These are phyloP conservation scores for Caenorhabditis angaria DNA, from an alignment of 2,888 invertebrate genomes.

Conservation along the genomic window DNA sequence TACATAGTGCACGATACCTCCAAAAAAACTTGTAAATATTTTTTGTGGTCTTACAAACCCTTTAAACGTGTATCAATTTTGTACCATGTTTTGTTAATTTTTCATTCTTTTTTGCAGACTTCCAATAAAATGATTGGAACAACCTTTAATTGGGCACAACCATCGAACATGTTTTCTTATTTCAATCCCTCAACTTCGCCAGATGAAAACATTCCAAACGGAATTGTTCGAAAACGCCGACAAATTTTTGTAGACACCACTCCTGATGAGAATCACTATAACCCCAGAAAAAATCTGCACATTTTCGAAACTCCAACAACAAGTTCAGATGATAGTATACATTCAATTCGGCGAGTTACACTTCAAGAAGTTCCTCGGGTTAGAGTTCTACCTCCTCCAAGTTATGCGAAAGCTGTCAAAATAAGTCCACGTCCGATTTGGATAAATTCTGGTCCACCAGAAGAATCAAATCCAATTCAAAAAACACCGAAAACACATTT, in stretches of 20 bases:
- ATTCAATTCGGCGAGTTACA: no score
- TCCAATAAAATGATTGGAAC: constrained; percentile 36
- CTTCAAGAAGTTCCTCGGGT: not conserved
- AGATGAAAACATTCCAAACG: constrained; percentile 20
- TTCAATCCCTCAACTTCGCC: constrained; percentile 14
- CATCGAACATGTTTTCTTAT: not conserved
- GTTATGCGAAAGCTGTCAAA: not conserved
- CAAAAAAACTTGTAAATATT: no score
- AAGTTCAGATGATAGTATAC: no score
- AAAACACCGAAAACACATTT: not conserved
- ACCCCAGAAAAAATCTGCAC: not conserved
- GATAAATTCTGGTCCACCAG: constrained; percentile 8
- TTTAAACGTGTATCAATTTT: not conserved
- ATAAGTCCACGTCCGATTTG: constrained; percentile 3
- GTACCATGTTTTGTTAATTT: not conserved
- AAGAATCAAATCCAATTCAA: not conserved
- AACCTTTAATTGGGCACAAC: constrained; percentile 27
- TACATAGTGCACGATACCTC: no score
- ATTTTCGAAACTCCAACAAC: not conserved
- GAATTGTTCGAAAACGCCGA: constrained; percentile 26
- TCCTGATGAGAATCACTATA: not conserved
- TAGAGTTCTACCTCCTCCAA: constrained; percentile 7
- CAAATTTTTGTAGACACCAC: constrained; percentile 12
- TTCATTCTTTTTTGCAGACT: constrained; percentile 15
- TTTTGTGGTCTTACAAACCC: not conserved